Percentiles rank a stretch among this genome's conserved stretches.
Evolutionary conservation across 2,888 invertebrate species (phyloP).

Genomic region (Nudaria mundana): DNA sequence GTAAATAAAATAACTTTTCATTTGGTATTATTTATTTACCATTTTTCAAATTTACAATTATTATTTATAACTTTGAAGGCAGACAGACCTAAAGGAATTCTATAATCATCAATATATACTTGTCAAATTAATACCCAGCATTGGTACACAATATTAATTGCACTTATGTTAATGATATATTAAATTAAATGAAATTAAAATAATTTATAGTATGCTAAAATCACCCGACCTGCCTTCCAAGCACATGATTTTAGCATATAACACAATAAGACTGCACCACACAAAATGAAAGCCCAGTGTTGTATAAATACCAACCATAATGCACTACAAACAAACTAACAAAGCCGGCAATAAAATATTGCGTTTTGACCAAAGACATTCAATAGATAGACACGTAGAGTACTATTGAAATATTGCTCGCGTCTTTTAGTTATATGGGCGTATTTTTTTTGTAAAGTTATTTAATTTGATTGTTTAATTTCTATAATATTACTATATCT

Average conservation of each 20-base stretch:
- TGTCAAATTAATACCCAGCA: slow-evolving; percentile 29
- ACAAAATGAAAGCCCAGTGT: too few relatives aligned
- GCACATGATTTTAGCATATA: slow-evolving; percentile 42
- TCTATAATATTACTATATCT: too few relatives aligned
- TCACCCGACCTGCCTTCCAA: slow-evolving; percentile 32
- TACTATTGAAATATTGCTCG: too few relatives aligned
- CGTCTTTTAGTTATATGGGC: too few relatives aligned
- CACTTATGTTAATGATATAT: slow-evolving; percentile 27
- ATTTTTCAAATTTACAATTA: slow-evolving; percentile 54
- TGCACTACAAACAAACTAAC: too few relatives aligned
- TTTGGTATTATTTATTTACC: slow-evolving; percentile 39
- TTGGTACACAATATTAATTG: slow-evolving; percentile 29
- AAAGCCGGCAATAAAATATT: too few relatives aligned
- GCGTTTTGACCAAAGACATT: too few relatives aligned
- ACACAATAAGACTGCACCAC: too few relatives aligned
- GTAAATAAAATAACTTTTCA: slow-evolving; percentile 22
- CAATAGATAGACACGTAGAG: too few relatives aligned
- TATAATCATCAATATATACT: slow-evolving; percentile 17
- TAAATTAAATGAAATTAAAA: slow-evolving; percentile 25
- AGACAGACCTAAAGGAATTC: slow-evolving; percentile 39
- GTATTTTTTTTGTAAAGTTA: too few relatives aligned
- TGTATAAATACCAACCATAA: too few relatives aligned
- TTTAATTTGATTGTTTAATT: too few relatives aligned
- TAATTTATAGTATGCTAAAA: slow-evolving; percentile 34
- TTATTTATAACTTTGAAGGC: slow-evolving; percentile 47